Base-by-base conservation (phyloP, 2,888 invertebrate genomes). In the Volucella inflata region DNA sequence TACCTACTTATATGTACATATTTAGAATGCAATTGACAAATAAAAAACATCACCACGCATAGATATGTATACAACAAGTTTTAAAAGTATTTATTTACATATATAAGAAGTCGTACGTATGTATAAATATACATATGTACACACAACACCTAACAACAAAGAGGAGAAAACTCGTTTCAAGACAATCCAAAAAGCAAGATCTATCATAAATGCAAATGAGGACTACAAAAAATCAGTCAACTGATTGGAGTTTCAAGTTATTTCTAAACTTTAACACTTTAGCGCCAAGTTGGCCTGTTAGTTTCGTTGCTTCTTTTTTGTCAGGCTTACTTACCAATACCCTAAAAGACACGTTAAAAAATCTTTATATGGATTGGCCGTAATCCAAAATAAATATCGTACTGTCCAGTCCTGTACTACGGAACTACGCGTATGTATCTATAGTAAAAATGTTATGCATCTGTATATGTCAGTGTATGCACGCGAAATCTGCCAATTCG, bases 191-290 rank as follows among this genome's bases (percentile, higher is more conserved):
- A 30, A 51, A 53, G 50, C 72, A 68, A 71, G 75, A 75, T 80
- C 48, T 40, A n/a, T n/a, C n/a, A n/a, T n/a, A 81, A 76, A 85
- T 85, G 68, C 76, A 72, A 85, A 85, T 68, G 59, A 80, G 79
- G 38, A 64, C 14, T 14, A 55, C 9, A 42, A 11, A 51, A 44
- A 71, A 42, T 51, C 48, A 21, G 40, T 44, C 72, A 64, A 30
- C 14, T 12, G 46, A 70, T 71, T 38, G 12, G n/a, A 51, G 48
- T 48, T 59, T 38, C 38, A 57, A 36, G 65, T 64, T 50, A 30
- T 21, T 30, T 67, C 53, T 57, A 16, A 60, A 74, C 78, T 83
- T 76, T 59, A 71, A 64, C n/a, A n/a, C 30, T 81, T 62, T 8
- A 74, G 38, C 14, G 12, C 36, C 16, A 50, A 46, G 44, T n/a